Percentiles rank a stretch among this genome's conserved stretches.
phyloP scores from a whole-genome alignment of 35 echinoderm and acorn worm genomes.

The Ophioderma brevispina region DNA sequence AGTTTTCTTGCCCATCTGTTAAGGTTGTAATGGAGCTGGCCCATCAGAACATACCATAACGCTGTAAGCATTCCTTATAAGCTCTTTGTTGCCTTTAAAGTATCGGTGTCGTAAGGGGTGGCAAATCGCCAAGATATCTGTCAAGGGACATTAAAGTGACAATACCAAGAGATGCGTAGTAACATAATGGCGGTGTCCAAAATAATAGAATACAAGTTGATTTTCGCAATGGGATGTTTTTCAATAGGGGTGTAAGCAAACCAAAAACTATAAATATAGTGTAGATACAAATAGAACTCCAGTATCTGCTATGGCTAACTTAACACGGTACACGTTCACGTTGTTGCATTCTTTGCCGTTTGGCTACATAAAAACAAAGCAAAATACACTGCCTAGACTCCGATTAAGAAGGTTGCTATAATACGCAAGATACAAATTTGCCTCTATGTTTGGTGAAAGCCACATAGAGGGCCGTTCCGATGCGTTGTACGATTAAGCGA shows the following conservation, averaged over 20 bases:
- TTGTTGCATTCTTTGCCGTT: slow-evolving; percentile 60
- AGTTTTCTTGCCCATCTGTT: not conserved
- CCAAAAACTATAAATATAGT: not conserved
- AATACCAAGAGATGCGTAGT: slow-evolving; percentile 58
- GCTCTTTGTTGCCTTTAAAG: slow-evolving; percentile 18
- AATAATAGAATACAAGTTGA: slow-evolving; percentile 15
- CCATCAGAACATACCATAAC: slow-evolving; percentile 41
- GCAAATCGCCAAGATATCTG: slow-evolving; percentile 69
- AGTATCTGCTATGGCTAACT: slow-evolving; percentile 65
- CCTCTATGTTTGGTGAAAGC: not conserved
- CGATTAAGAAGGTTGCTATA: slow-evolving; percentile 33
- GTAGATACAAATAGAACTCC: slow-evolving; percentile 14
- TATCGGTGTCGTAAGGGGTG: slow-evolving; percentile 51
- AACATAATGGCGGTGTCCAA: slow-evolving; percentile 16
- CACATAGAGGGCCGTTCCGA: not conserved
- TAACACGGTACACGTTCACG: slow-evolving; percentile 64
- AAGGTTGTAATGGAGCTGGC: slow-evolving; percentile 17
- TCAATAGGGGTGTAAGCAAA: not conserved
- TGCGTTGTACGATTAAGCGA: not conserved
- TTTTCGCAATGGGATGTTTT: not conserved
- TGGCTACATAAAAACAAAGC: slow-evolving; percentile 33
- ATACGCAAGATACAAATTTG: not conserved
- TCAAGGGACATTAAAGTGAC: slow-evolving; percentile 66
- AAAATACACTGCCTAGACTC: slow-evolving; percentile 52
- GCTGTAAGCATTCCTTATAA: slow-evolving; percentile 14